Evolutionary conservation across 1,140 invertebrate species (phyloP).

Genomic region (Tetragonula clypearis): DNA sequence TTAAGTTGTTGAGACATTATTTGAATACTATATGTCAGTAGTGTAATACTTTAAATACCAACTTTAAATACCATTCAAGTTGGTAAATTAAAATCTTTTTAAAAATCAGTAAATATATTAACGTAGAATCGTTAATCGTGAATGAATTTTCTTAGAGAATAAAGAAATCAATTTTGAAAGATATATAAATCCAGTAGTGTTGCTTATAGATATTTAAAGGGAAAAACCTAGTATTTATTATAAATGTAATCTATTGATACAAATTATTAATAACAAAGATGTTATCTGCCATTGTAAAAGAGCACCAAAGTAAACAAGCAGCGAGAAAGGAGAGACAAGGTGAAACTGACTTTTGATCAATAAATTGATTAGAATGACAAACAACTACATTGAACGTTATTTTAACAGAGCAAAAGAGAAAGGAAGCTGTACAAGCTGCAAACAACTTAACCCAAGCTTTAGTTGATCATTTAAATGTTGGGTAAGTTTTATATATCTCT

Average conservation of each 20-base stretch:
- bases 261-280: conserved; percentile 79
- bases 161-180: background rate
- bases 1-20: background rate
- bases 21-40: background rate
- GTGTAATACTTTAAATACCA: background rate
- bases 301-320: conserved; percentile 91
- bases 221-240: background rate
- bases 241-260: background rate
- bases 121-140: background rate
- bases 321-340: conserved; percentile 92
- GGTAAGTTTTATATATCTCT: conserved; percentile 84
- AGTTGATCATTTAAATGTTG: conserved; percentile 98
- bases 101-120: background rate
- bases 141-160: background rate
- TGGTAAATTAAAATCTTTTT: background rate
- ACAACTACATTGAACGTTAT: conserved; percentile 18
- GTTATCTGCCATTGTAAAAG: conserved; percentile 93
- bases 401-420: conserved; percentile 92
- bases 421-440: conserved; percentile 95
- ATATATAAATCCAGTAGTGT: background rate
- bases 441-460: conserved; percentile 96
- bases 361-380: conserved; percentile 7
- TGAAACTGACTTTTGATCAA: conserved; percentile 74
- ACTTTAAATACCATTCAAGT: background rate
- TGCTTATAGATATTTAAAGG: background rate